phyloP scores from a whole-genome alignment of 2,113 vertebrate genomes.

The Centropus bengalensis region DNA sequence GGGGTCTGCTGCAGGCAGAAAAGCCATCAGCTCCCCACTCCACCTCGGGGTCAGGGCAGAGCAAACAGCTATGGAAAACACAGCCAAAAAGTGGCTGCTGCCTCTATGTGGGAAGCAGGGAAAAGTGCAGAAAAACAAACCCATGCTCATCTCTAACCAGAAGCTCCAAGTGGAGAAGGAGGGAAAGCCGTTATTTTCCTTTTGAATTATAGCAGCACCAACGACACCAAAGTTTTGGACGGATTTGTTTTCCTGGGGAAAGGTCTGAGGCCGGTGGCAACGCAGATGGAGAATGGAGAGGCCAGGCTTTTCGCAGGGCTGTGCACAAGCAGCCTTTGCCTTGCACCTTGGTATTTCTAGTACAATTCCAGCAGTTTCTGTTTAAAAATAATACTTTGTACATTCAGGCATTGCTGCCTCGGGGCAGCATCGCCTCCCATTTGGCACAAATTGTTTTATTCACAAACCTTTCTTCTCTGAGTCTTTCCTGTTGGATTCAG shows the following conservation, averaged over 20 bases:
- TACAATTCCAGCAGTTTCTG: constrained; percentile 47
- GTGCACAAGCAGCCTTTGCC: constrained; percentile 45
- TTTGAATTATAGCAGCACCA: constrained; percentile 68
- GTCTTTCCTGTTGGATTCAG: constrained; percentile 43
- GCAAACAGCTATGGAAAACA: neutral
- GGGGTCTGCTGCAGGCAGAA: neutral
- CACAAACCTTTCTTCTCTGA: constrained; percentile 47
- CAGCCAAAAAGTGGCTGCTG: constrained; percentile 12
- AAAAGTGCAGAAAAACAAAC: constrained; percentile 56
- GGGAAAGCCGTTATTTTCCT: constrained; percentile 35
- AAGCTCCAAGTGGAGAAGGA: constrained; percentile 5
- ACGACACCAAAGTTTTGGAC: constrained; percentile 30
- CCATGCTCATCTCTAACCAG: constrained; percentile 44
- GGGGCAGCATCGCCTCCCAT: constrained; percentile 53
- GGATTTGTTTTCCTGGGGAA: constrained; percentile 51
- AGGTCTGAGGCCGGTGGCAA: neutral
- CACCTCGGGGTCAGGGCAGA: neutral
- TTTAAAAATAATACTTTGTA: constrained; percentile 73
- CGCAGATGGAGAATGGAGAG: neutral
- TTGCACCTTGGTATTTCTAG: constrained; percentile 54
- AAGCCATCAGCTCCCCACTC: neutral
- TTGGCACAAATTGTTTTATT: constrained; percentile 66
- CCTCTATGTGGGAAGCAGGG: neutral
- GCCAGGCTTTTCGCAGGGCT: neutral
- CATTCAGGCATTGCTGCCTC: constrained; percentile 65